Base-by-base conservation (phyloP, 2,888 invertebrate genomes). In the Seira ritae region DNA sequence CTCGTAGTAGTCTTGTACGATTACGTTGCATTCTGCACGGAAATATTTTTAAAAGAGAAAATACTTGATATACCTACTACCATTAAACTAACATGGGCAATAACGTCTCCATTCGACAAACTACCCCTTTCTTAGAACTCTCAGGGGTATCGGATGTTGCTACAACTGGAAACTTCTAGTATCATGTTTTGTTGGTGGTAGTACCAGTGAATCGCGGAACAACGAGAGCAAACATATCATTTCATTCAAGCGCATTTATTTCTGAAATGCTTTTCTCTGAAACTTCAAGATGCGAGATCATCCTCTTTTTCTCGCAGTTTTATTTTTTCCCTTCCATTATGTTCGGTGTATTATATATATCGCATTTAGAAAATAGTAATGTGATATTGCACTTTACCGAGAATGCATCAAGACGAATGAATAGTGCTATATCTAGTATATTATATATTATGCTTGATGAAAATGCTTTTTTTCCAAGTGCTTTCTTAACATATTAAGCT, bases 91-190 rank as follows among this genome's bases (percentile, higher is more conserved):
- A 31, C 31, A 31, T 31, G 31, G 17, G 15, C 15, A 55, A 55
- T 55, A 55, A 55, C 15, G 55, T 17, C 55, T 55, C n/a, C 15
- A 20, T 62, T 62, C 62, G 19, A 62, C 50, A 62, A 20, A 62
- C 1, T 17, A 62, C 19, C 62, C 62, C 62, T 62, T 62, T 20
- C 50, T 20, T 20, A 10, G 6, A 22, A 62, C 2, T 22, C 62
- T 62, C 62, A 62, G 8, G 62, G 62, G 62, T 62, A 62, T 62
- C 62, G n/a, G 22, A 6, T 20, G 20, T 62, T 62, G 2, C 20
- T 62, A 15, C 62, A 15, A 50, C 50, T 50, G 3, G 50, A n/a
- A 50, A 50, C 8, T 31, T 31, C 3, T 31, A 8, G 3, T 31
- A 31, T 31, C 31, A 31, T 31, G 31, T 31, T 31, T 31, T 31